These are phyloP conservation scores for Oscheius sp. DNA, from an alignment of 2,888 invertebrate species.

Conservation along the genomic window DNA sequence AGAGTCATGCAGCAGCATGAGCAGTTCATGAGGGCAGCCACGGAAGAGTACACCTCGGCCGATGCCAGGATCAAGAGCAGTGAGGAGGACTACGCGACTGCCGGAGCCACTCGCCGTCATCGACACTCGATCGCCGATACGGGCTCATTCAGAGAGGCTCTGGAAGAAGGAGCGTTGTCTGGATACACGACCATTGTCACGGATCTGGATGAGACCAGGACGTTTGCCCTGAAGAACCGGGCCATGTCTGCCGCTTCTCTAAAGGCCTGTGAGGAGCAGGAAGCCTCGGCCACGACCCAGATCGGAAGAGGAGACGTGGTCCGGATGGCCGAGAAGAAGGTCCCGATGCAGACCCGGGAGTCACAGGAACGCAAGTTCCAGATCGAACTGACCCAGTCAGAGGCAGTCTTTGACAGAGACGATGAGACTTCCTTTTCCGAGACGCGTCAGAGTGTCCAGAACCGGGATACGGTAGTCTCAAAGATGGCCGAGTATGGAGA, in stretches of 20 bases:
- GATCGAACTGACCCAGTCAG: constrained; percentile 54
- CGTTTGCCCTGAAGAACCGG: constrained; percentile 39
- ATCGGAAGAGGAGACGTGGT: constrained; percentile 49
- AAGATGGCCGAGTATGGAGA: constrained; percentile 52
- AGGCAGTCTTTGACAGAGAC: constrained; percentile 47
- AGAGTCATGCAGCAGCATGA: constrained; percentile 38
- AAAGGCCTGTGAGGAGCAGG: constrained; percentile 43
- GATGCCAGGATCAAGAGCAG: constrained; percentile 18
- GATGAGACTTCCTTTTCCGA: constrained; percentile 48
- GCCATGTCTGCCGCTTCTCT: constrained; percentile 42
- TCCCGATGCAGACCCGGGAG: constrained; percentile 39
- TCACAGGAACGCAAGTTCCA: constrained; percentile 54
- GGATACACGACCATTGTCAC: constrained; percentile 44
- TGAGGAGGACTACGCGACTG: constrained; percentile 36
- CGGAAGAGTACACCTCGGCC: constrained; percentile 7
- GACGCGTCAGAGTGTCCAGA: constrained; percentile 38
- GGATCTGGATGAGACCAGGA: constrained; percentile 45
- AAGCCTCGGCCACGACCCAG: constrained; percentile 42
- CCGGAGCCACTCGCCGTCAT: constrained; percentile 26
- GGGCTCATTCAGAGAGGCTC: constrained; percentile 38
- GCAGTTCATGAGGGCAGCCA: constrained; percentile 29
- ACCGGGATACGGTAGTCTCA: constrained; percentile 41
- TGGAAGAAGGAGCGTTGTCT: constrained; percentile 42
- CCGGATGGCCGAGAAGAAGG: constrained; percentile 30
- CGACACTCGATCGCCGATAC: constrained; percentile 18